These are phyloP conservation scores for Alviniconcha marisindica DNA, from an alignment of 1,140 invertebrate genomes.

Conservation along the genomic window DNA sequence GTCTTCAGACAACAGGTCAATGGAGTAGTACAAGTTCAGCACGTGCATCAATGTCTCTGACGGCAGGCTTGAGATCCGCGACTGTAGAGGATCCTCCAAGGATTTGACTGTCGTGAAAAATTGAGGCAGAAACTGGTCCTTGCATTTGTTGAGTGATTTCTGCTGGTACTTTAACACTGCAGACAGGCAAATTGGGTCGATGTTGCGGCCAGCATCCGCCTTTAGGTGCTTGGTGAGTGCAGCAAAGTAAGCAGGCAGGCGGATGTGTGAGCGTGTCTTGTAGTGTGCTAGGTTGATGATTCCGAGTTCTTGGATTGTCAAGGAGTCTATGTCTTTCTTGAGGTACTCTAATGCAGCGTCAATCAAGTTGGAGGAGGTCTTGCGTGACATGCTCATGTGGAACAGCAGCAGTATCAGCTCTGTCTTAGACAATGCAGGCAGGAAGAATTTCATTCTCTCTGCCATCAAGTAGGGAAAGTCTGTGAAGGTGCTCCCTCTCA, in stretches of 20 bases:
- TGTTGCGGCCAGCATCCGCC: neutral
- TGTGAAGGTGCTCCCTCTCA: slow-evolving; percentile 32
- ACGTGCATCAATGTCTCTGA: slow-evolving; percentile 28
- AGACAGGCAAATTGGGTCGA: slow-evolving; percentile 2
- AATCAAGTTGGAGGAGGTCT: neutral
- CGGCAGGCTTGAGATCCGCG: neutral
- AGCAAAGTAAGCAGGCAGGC: neutral
- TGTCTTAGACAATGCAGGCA: slow-evolving; percentile 11
- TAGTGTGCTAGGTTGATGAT: slow-evolving; percentile 36
- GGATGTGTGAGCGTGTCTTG: slow-evolving; percentile 23
- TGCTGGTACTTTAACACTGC: slow-evolving; percentile 29
- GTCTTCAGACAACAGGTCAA: slow-evolving; percentile 22
- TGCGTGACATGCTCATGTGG: slow-evolving; percentile 1
- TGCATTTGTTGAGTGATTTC: slow-evolving; percentile 17
- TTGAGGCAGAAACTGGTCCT: slow-evolving; percentile 6
- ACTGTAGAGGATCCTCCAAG: slow-evolving; percentile 11
- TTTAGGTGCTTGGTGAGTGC: slow-evolving; percentile 10
- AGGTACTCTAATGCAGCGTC: neutral
- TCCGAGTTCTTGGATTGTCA: slow-evolving; percentile 17
- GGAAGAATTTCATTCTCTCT: slow-evolving; percentile 25
- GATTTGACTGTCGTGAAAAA: slow-evolving; percentile 8
- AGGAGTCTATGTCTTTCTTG: neutral
- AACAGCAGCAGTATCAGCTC: slow-evolving; percentile 27
- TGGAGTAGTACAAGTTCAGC: slow-evolving; percentile 17
- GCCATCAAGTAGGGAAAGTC: slow-evolving; percentile 22